phyloP scores from a whole-genome alignment of 2,888 invertebrate species.

The Cataglyphis albicans region DNA sequence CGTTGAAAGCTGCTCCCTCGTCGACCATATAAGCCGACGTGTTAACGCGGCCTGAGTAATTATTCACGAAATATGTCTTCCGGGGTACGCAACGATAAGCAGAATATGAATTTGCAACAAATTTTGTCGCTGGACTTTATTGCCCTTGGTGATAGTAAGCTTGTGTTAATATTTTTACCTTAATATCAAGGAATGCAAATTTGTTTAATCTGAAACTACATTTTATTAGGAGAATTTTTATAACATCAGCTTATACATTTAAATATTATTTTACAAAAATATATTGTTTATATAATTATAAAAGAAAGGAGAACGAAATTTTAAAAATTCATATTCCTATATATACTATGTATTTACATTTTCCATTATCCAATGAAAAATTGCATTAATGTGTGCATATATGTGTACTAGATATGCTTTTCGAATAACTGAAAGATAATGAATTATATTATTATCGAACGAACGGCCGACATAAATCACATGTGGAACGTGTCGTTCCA shows the following conservation, averaged over 20 bases:
- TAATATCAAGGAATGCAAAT: background rate
- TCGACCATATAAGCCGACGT: conserved; percentile 49
- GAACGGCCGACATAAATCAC: conserved; percentile 64
- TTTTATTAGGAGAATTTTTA: conserved; percentile 32
- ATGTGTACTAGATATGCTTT: conserved; percentile 27
- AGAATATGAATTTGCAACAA: conserved; percentile 47
- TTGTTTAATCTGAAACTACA: background rate
- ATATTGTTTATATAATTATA: conserved; percentile 19
- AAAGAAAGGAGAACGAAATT: conserved; percentile 10
- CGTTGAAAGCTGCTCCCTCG: conserved; percentile 69
- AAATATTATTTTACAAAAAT: background rate
- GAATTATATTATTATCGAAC: conserved; percentile 66
- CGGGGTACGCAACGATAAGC: conserved; percentile 54
- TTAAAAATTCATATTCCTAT: conserved; percentile 47
- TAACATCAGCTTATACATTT: background rate
- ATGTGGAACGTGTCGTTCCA: conserved; percentile 48
- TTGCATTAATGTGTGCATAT: conserved; percentile 25
- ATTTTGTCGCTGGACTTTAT: conserved; percentile 31
- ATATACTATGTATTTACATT: conserved; percentile 24
- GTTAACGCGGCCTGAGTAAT: conserved; percentile 63
- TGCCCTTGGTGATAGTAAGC: background rate
- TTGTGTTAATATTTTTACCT: conserved; percentile 12
- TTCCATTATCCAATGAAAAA: conserved; percentile 43
- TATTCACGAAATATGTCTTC: conserved; percentile 67
- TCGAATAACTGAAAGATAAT: conserved; percentile 58